Conservation (phyloP, 1,140 invertebrate genomes). For the Platyscapa corneri region DNA sequence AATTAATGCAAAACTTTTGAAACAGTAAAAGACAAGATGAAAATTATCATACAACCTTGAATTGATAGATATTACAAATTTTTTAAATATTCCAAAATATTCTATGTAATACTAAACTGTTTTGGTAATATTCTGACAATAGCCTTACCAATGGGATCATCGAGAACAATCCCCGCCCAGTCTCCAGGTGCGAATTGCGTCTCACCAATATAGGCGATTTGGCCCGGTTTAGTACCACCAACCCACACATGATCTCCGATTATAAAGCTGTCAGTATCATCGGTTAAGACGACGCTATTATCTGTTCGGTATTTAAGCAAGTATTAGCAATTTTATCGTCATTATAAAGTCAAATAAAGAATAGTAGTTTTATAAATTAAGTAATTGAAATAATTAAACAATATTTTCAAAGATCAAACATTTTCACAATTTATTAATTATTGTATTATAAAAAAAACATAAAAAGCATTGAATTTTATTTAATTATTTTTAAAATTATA, state of each 20-base stretch:
- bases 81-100: neutral
- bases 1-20: too few species aligned
- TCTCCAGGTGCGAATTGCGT: slow-evolving; percentile 96
- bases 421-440: too few species aligned
- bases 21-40: too few species aligned
- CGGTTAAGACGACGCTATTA: slow-evolving; percentile 88
- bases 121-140: neutral
- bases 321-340: slow-evolving; percentile 3
- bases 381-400: too few species aligned
- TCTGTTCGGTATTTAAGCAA: slow-evolving; percentile 74
- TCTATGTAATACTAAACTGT: neutral
- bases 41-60: too few species aligned
- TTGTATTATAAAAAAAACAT: too few species aligned
- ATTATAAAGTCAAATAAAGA: too few species aligned
- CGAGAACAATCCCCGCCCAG: slow-evolving; percentile 97
- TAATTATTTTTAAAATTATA: too few species aligned
- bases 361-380: too few species aligned
- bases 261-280: slow-evolving; percentile 95
- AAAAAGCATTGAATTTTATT: too few species aligned
- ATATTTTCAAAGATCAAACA: too few species aligned
- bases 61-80: neutral
- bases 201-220: slow-evolving; percentile 98
- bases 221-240: slow-evolving; percentile 94
- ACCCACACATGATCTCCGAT: slow-evolving; percentile 97
- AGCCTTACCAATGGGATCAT: slow-evolving; percentile 88